These are phyloP conservation scores for Acropternis orthonyx DNA, from an alignment of 2,797 vertebrate genomes.

Conservation along the genomic window DNA sequence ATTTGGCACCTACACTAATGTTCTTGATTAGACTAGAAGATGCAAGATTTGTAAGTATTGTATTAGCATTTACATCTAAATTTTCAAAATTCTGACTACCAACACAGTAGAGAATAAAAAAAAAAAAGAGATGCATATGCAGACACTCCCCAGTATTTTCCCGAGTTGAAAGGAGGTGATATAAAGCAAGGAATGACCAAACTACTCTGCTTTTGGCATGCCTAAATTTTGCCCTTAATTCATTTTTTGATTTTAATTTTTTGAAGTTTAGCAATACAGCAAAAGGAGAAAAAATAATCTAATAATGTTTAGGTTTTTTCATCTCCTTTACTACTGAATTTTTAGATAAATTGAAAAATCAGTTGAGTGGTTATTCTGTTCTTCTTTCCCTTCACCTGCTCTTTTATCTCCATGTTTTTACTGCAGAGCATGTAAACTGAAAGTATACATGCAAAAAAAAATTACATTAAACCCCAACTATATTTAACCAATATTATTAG, in stretches of 20 bases:
- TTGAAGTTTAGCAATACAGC: not conserved
- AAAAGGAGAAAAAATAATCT: not conserved
- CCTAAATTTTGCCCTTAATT: not conserved
- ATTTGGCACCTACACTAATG: not conserved
- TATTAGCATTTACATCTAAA: not conserved
- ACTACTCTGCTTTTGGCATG: not conserved
- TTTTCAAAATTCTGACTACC: not conserved
- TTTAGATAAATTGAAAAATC: not conserved
- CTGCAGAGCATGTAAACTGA: not conserved
- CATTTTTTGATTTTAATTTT: not conserved
- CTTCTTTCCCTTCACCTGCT: not conserved
- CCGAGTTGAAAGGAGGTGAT: not conserved
- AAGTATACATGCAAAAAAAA: not conserved
- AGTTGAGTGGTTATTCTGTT: not conserved
- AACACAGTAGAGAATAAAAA: not conserved
- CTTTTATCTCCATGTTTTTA: not conserved
- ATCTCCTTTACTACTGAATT: not conserved
- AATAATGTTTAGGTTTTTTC: accelerated
- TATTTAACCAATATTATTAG: not conserved
- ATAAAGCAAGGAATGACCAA: not conserved
- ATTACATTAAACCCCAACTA: not conserved
- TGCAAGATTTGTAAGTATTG: not conserved
- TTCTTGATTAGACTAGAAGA: not conserved
- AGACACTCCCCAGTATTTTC: not conserved
- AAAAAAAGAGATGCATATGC: not conserved